Percentiles rank a stretch among this genome's conserved stretches.
Evolutionary conservation across 2,113 vertebrate genomes (phyloP).

Genomic region (Phalacrocorax pelagicus): DNA sequence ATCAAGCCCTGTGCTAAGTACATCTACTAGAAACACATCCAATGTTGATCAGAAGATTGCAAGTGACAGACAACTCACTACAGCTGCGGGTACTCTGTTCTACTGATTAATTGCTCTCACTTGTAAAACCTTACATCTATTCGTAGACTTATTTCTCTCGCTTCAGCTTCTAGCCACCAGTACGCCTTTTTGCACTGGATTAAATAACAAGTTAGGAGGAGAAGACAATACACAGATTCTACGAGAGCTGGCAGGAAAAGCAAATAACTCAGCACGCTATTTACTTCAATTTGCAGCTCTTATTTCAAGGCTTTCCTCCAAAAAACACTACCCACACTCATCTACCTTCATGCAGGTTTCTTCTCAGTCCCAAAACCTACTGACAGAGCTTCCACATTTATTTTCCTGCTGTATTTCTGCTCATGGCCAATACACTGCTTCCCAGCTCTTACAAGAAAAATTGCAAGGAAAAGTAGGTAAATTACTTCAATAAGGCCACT

Average conservation of each 20-base stretch:
- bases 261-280: neutral
- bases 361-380: neutral
- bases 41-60: neutral
- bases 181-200: neutral
- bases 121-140: neutral
- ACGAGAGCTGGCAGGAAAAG: neutral
- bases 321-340: neutral
- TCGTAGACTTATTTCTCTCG: neutral
- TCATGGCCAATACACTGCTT: neutral
- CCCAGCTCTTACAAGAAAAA: neutral
- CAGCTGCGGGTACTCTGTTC: neutral
- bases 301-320: neutral
- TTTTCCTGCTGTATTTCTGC: neutral
- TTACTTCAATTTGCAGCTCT: neutral
- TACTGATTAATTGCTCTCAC: neutral
- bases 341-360: neutral
- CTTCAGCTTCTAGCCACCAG: neutral
- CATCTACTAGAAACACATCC: neutral
- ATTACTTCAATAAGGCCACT: neutral
- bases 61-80: neutral
- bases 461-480: neutral
- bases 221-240: neutral
- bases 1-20: neutral
- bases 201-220: neutral
- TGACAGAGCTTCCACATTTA: fast-evolving